phyloP scores from a whole-genome alignment of 2,797 vertebrate genomes.

The Oophaga sylvatica region DNA sequence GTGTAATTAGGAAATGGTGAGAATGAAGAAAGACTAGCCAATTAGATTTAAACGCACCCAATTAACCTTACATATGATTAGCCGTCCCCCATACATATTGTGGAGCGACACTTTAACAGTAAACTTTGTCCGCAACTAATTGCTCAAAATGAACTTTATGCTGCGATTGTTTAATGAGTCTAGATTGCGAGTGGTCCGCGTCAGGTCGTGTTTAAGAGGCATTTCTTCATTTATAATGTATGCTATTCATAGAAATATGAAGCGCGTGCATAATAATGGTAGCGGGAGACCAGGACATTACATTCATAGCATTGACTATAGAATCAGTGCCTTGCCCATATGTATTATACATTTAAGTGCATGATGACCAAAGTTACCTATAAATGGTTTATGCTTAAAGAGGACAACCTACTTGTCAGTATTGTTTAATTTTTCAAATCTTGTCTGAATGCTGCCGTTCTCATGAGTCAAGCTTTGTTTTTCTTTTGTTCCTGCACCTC shows the following conservation, averaged over 20 bases:
- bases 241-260: not conserved
- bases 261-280: not conserved
- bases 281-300: not conserved
- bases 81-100: not conserved
- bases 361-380: not conserved
- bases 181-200: not conserved
- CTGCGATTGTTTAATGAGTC: not conserved
- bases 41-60: slow-evolving; percentile 39
- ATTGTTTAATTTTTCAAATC: too few relatives aligned
- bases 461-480: too few relatives aligned
- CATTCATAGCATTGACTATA: not conserved
- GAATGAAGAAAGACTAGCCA: slow-evolving; percentile 40
- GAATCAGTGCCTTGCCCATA: not conserved
- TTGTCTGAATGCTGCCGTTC: too few relatives aligned
- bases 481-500: too few relatives aligned
- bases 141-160: not conserved
- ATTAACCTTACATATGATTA: slow-evolving; percentile 21
- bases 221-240: slow-evolving; percentile 5
- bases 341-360: not conserved
- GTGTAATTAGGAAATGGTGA: slow-evolving; percentile 56
- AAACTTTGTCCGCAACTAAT: not conserved
- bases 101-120: slow-evolving; percentile 2
- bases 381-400: not conserved
- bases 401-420: too few relatives aligned
- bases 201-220: not conserved